Percentiles rank a stretch among this genome's conserved stretches.
phyloP scores from a whole-genome alignment of 1,140 invertebrate genomes.

The Hylyphantes graminicola region DNA sequence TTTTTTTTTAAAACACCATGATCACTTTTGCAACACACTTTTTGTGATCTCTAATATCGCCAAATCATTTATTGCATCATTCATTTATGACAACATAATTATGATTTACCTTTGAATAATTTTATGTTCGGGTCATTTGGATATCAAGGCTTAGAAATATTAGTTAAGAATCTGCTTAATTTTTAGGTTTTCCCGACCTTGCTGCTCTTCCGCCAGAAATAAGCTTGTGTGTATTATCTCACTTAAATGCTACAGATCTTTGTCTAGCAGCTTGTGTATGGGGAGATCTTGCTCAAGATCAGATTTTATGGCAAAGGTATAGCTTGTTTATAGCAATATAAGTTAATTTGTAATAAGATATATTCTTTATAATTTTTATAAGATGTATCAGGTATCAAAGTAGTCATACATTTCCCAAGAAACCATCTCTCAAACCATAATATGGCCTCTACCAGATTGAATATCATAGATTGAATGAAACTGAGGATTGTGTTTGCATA shows the following conservation, averaged over 20 bases:
- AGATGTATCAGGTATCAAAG: too few relatives aligned
- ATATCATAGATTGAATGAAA: too few relatives aligned
- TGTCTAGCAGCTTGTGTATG: slow-evolving; percentile 73
- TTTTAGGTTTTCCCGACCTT: slow-evolving; percentile 69
- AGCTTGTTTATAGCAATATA: not conserved
- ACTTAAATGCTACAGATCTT: slow-evolving; percentile 72
- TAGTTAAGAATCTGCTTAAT: not conserved
- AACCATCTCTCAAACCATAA: too few relatives aligned
- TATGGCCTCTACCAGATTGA: too few relatives aligned
- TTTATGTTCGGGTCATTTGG: too few relatives aligned
- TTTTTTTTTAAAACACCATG: too few relatives aligned
- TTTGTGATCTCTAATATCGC: too few relatives aligned
- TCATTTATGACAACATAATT: not conserved
- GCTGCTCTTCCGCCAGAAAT: slow-evolving; percentile 70
- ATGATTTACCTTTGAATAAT: too few relatives aligned
- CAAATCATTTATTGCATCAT: too few relatives aligned
- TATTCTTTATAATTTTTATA: not conserved
- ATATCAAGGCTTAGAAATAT: not conserved
- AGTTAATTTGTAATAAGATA: not conserved
- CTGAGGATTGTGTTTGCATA: too few relatives aligned
- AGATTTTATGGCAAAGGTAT: slow-evolving; percentile 71
- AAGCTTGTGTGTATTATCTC: slow-evolving; percentile 69
- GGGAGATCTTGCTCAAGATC: slow-evolving; percentile 71
- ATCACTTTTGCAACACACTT: too few relatives aligned
- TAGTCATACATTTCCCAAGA: too few relatives aligned